phyloP scores from a whole-genome alignment of 2,113 vertebrate species.

The Micronycteris hirsuta region DNA sequence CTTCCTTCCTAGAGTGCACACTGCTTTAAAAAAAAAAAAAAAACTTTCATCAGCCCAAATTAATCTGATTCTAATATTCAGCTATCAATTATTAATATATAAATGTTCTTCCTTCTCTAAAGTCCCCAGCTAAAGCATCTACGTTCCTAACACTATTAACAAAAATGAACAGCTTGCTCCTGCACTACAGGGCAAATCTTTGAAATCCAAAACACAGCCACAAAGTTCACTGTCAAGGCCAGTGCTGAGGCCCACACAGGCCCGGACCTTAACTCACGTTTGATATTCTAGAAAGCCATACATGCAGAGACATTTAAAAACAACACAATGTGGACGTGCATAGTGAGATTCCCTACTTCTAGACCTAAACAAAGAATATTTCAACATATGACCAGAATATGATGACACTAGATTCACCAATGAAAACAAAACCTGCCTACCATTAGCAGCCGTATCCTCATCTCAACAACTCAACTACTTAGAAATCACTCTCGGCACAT shows the following conservation, averaged over 20 bases:
- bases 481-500: slow-evolving; percentile 78
- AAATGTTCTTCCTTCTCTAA: neutral
- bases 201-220: slow-evolving; percentile 63
- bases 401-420: slow-evolving; percentile 83
- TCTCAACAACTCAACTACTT: slow-evolving; percentile 83
- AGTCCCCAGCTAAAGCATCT: slow-evolving; percentile 42
- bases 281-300: slow-evolving; percentile 56
- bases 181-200: slow-evolving; percentile 59
- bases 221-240: slow-evolving; percentile 81
- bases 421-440: slow-evolving; percentile 82
- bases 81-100: slow-evolving; percentile 50
- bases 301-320: slow-evolving; percentile 64
- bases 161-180: slow-evolving; percentile 52
- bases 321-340: slow-evolving; percentile 74
- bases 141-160: slow-evolving; percentile 1
- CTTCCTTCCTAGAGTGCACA: slow-evolving; percentile 67
- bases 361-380: slow-evolving; percentile 85
- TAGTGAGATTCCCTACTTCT: slow-evolving; percentile 77
- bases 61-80: slow-evolving; percentile 58
- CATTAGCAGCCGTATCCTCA: slow-evolving; percentile 74
- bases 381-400: slow-evolving; percentile 81
- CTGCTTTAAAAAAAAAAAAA: slow-evolving; percentile 31
- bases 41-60: slow-evolving; percentile 62
- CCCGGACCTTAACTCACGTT: slow-evolving; percentile 55
- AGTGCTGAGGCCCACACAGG: slow-evolving; percentile 73